These are phyloP conservation scores for Pelochelys cantorii DNA, from an alignment of 2,797 vertebrate species.

Conservation along the genomic window DNA sequence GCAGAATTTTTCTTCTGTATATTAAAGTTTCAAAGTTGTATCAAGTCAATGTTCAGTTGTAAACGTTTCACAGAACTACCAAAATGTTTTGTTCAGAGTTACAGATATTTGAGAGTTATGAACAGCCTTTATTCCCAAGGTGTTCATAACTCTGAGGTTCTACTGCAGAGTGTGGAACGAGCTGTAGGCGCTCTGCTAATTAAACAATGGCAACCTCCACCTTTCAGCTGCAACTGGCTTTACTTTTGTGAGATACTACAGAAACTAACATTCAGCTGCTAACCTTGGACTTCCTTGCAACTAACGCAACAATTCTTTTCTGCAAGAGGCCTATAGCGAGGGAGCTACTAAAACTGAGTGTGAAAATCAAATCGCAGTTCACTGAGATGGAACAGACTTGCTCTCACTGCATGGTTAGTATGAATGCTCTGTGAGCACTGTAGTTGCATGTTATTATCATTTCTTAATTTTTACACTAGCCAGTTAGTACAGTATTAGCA, in stretches of 20 bases:
- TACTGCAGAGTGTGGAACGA: neutral
- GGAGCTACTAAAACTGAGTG: neutral
- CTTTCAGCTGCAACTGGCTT: neutral
- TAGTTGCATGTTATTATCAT: neutral
- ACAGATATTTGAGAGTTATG: too few species aligned
- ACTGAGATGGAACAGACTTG: neutral
- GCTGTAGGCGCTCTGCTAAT: neutral
- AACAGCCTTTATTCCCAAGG: too few species aligned
- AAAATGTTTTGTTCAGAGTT: too few species aligned
- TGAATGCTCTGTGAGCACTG: neutral
- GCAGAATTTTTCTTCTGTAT: too few species aligned
- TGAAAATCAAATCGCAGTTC: neutral
- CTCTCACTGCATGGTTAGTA: neutral
- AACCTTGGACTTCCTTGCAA: neutral
- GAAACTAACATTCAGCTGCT: neutral
- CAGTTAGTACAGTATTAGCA: neutral
- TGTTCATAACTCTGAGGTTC: neutral
- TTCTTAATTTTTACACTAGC: neutral
- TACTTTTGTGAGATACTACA: neutral
- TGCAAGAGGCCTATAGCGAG: neutral
- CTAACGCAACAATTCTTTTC: neutral
- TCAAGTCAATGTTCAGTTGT: too few species aligned
- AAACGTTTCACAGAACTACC: too few species aligned
- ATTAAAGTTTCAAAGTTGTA: too few species aligned
- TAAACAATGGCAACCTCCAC: fast-evolving